Evolutionary conservation across 1,140 invertebrate genomes (phyloP), one percentile per base, ranked within the genome.

Genomic region (Habropoda laboriosa): DNA sequence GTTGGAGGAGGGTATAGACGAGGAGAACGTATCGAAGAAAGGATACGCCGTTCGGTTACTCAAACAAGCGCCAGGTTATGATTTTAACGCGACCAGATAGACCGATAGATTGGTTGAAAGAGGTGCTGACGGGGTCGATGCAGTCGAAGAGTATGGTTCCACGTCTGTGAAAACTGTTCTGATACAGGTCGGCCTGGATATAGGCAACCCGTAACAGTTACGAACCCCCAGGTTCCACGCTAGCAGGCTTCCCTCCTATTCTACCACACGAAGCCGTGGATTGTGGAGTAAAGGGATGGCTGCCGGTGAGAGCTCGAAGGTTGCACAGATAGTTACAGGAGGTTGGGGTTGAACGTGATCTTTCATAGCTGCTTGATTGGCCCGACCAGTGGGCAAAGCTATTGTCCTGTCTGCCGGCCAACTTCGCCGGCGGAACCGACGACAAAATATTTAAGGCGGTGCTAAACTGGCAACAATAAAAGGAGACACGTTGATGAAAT

Each of bases 311-410:
- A 87, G 77, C 85, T 83, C 79, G 80, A 83, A 83, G 83, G 87
- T 82, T 82, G 83, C 80, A 79, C 80, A 75, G 83, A 75, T 80
- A 63, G 61, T 61, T 78, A 78, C 74, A 70, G 75, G 87, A 86
- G 79, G 80, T 84, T 75, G 86, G 86, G 87, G 79, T 82, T 89
- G 91, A 85, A 93, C 91, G 92, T 93, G 92, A 92, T 92, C 91
- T 92, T 92, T 92, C 91, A 92, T 91, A 89, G 91, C 85, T 86
- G 91, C 90, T 92, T 93, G 91, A 92, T 93, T 93, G 92, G 87
- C 87, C 83, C 79, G 60, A 63, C 47, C 64, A 13, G 78, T 63
- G 71, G 55, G 87, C 30, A 42, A 80, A 91, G 86, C 74, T 91
- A 90, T 92, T 91, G 89, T 90, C 89, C 82, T 38, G 61, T 63